phyloP scores from a whole-genome alignment of 2,797 vertebrate genomes.

The Silurus lanzhouensis region DNA sequence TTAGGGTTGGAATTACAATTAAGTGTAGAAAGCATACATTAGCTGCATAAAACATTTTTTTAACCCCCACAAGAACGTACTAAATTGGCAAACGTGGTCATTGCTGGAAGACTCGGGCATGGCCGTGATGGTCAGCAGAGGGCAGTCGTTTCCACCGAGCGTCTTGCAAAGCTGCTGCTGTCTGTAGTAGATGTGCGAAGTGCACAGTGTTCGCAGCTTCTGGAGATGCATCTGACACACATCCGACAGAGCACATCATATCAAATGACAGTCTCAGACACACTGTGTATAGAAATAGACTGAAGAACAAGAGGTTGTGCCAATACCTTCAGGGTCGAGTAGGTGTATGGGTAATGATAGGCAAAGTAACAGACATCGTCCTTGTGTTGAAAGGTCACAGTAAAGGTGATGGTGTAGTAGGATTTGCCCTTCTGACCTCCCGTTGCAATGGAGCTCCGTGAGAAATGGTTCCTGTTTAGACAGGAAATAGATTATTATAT shows the following conservation, averaged over 20 bases:
- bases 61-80: constrained; percentile 74
- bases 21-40: background rate
- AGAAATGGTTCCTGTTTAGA: constrained; percentile 90
- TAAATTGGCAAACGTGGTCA: constrained; percentile 92
- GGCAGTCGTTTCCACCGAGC: constrained; percentile 90
- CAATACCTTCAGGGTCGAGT: constrained; percentile 91
- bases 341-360: constrained; percentile 98
- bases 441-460: constrained; percentile 91
- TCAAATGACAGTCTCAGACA: background rate
- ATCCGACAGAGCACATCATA: background rate
- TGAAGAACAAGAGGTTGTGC: constrained; percentile 68
- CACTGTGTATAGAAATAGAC: background rate
- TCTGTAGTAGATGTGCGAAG: constrained; percentile 90
- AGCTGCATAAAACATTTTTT: background rate
- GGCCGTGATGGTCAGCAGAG: constrained; percentile 94
- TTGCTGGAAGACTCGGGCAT: constrained; percentile 92
- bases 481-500: background rate
- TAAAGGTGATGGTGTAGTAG: constrained; percentile 95
- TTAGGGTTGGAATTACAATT: background rate
- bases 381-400: constrained; percentile 88
- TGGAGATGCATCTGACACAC: constrained; percentile 89
- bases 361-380: constrained; percentile 99
- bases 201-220: constrained; percentile 87
- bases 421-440: constrained; percentile 98
- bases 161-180: constrained; percentile 90